Base-by-base conservation (phyloP, 2,113 vertebrate species). In the Lanius ludovicianus region DNA sequence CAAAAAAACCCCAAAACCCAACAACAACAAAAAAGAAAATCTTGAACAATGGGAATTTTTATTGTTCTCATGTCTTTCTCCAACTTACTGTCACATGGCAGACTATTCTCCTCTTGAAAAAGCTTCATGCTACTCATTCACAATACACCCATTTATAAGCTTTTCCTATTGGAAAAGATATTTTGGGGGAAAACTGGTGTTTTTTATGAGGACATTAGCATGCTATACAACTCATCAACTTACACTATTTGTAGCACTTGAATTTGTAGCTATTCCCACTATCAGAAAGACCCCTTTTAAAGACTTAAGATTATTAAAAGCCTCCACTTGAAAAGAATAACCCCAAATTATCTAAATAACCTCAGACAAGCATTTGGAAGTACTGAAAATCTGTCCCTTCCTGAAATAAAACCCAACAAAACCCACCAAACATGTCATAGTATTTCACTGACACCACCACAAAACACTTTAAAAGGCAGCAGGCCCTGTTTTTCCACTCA, bases 171-270 rank as follows among this genome's bases (percentile, higher is more conserved):
- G 13, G 35, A 67, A 91, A 75, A 74, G 2, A 1, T 11, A 9
- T 37, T 59, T 78, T 50, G 22, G 1, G 9, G 42, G n/a, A 60
- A 89, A 84, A 6, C 1, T 42, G 30, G 4, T 24, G 6, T 0
- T 17, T 88, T 84, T 78, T 50, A 3, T n/a, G 24, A 68, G 2
- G 6, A 18, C 53, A 41, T 12, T 28, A 28, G 22, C 37, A 80
- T 0, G 1, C 15, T 11, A 31, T 12, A 27, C 16, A 60, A 55
- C 12, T 84, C 1, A 0, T 23, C 50, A 84, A 9, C 15, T 23
- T 52, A 25, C 2, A 19, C 7, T 24, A 42, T 9, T 14, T 41
- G 22, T 23, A 74, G 20, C 31, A 67, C 37, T 59, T n/a, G 5
- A 67, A 90, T 75, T 46, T 52, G 27, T 24, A 70, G 62, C 65